Base-by-base conservation (phyloP, 2,113 vertebrate species). In the Alouatta palliata region DNA sequence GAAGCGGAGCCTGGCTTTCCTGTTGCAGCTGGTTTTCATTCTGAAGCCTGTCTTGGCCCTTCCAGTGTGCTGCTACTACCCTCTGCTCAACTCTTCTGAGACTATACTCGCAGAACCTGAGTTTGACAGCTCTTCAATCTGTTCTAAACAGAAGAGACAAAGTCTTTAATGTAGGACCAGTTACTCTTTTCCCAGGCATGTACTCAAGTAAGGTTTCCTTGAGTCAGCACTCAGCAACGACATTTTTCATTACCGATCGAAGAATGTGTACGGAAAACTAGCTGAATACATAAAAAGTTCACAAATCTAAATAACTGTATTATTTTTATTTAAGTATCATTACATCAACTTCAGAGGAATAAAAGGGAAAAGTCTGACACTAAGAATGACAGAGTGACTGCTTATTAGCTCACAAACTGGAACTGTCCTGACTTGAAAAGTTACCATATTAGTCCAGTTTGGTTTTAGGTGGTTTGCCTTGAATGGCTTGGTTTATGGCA, bases 1-100 rank as follows among this genome's bases (percentile, higher is more conserved):
- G 98, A 98, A 98, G 85, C 80, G 0, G 94, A 3, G 92, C 91
- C 8, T 21, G 1, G 90, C 90, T 96, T 98, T 98, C 98, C 98
- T 97, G 98, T 92, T 52, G 95, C 91, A 20, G 87, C 94, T 87
- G 90, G 3, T 43, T 84, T 91, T 70, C 8, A n/a, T 52, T 86
- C 66, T 49, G 61, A 49, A 83, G 89, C 58, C 87, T 11, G 58
- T 94, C 30, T 19, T 64, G 92, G 82, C 96, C 91, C 73, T 77
- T 40, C 56, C 94, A 93, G 95, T 86, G 58, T 6, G 73, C 68
- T 47, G 52, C 45, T 6, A 8, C 25, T 17, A 43, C 88, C 83
- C 43, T 70, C 32, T 19, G 86, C 90, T 84, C 61, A 35, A 5
- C 71, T 66, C 81, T 89, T 77, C 49, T 11, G 52, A 87, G 66